Percentiles rank a stretch among this genome's conserved stretches.
phyloP scores from a whole-genome alignment of 2,797 vertebrate genomes.

The Rhincodon typus region DNA sequence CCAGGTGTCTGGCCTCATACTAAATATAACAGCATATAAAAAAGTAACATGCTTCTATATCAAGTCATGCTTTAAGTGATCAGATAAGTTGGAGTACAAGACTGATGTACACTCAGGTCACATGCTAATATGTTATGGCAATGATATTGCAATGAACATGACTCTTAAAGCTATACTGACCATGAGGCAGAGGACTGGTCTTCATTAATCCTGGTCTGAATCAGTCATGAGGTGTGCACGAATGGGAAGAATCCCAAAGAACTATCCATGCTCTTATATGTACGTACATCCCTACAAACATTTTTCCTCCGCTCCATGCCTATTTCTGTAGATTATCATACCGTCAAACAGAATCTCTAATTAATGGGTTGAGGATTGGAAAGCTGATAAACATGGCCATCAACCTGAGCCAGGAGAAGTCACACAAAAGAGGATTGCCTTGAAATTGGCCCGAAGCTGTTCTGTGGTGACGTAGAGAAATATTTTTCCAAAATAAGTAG shows the following conservation, averaged over 20 bases:
- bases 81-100: too few relatives aligned
- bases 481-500: not conserved
- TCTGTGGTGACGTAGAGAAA: not conserved
- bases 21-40: too few relatives aligned
- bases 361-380: not conserved
- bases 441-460: not conserved
- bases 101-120: too few relatives aligned
- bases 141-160: too few relatives aligned
- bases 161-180: too few relatives aligned
- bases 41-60: too few relatives aligned
- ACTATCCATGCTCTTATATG: not conserved
- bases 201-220: not conserved
- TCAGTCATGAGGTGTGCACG: not conserved
- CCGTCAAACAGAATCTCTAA: not conserved
- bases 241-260: not conserved
- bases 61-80: too few relatives aligned
- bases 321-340: not conserved
- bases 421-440: not conserved
- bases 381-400: not conserved
- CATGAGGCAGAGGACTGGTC: not conserved
- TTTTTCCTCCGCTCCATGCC: too few relatives aligned
- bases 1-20: too few relatives aligned
- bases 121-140: too few relatives aligned
- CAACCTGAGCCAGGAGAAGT: not conserved
- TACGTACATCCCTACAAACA: too few relatives aligned